Base-by-base conservation (phyloP, 2,113 vertebrate species). In the Syngnathus typhle region DNA sequence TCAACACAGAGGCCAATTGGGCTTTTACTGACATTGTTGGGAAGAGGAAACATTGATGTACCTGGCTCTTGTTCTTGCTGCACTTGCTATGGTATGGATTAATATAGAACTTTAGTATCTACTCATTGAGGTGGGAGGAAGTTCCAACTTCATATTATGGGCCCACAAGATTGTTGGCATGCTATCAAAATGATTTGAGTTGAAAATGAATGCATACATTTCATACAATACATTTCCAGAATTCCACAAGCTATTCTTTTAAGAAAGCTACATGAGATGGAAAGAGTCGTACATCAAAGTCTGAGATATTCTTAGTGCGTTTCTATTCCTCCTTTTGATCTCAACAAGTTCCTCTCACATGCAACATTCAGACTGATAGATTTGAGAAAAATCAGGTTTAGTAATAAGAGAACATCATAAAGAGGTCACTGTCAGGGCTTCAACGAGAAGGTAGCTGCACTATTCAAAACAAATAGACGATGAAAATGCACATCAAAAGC, bases 241-340 rank as follows among this genome's bases (percentile, higher is more conserved):
- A 19, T 43, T 56, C 21, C 61, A 16, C 39, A 27, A 49, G 11
- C 6, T 3, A 18, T 27, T 5, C 36, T 37, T 37, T 37, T 59
- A 37, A 59, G 56, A 37, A 37, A 18, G 7, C 38, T 60, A 8
- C 6, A 54, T 4, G 18, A 66, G 37, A 32, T 36, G 44, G 15
- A 67, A 7, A 36, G 9, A 15, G 4, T 65, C 21, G 67, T 10
- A 67, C 63, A 73, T 83, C 82, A 78, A 81, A 79, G 67, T 39
- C 54, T 37, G 58, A 56, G 74, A 64, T 21, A 38, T 18, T 43
- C 19, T 7, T 43, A 11, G 67, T 65, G 65, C 39, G 8, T 65
- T 7, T 6, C 23, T 69, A 76, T 46, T 27, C 60, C 47, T 15
- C n/a, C 18, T 80, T 23, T 73, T 70, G 18, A n/a, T 70, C 56